phyloP scores from a whole-genome alignment of 2,888 invertebrate species.

The Antitype chi region DNA sequence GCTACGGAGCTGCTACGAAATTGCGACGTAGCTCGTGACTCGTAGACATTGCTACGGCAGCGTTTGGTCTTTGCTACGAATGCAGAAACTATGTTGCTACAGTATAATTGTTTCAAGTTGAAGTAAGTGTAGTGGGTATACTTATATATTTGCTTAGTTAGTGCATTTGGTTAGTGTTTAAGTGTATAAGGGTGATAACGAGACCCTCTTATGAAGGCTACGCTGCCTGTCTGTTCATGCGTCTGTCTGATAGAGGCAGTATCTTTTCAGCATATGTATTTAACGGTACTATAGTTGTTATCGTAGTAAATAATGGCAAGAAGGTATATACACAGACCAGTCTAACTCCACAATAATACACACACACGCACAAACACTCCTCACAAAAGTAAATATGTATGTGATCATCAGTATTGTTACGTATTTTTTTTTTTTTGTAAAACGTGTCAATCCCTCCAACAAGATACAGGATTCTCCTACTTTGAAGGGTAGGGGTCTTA shows the following conservation, averaged over 20 bases:
- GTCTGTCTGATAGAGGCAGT: background rate
- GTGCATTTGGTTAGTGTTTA: background rate
- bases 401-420: too few species aligned
- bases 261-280: background rate
- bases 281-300: background rate
- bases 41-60: slow-evolving; percentile 64
- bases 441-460: too few species aligned
- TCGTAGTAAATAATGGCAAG: background rate
- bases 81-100: background rate
- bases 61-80: slow-evolving; percentile 56
- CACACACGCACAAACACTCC: too few species aligned
- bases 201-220: background rate
- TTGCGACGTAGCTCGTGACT: slow-evolving; percentile 46
- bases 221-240: background rate
- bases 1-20: slow-evolving; percentile 67
- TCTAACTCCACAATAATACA: too few species aligned
- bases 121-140: background rate
- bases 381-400: too few species aligned
- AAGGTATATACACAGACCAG: background rate
- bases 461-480: too few species aligned
- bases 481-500: too few species aligned
- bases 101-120: background rate
- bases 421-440: too few species aligned
- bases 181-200: background rate
- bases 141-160: background rate